Evolutionary conservation across 2,113 vertebrate genomes (phyloP), one percentile per base, ranked within the genome.

Genomic region (Cyphomyrus plagiostoma): DNA sequence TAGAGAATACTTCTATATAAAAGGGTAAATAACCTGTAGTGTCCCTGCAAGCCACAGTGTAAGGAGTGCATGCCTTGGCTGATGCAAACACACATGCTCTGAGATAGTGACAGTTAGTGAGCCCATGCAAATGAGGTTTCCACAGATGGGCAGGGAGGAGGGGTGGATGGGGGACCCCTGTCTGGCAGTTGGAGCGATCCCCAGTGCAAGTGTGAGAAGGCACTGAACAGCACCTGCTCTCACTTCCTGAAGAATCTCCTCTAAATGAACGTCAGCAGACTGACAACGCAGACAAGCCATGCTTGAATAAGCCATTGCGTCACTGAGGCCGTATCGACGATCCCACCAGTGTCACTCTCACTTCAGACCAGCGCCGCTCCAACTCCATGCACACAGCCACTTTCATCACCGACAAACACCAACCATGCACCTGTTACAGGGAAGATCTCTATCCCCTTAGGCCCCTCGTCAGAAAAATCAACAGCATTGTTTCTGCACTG

Each of bases 51-150:
- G 74, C 35, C 74, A 42, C 50, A 52, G 13, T 17, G n/a, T 17
- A 10, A 56, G 42, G 23, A 23, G 8, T 48, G 45, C 19, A n/a
- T 45, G 19, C 9, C 45, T 35, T 23, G 45, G 45, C 39, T 10
- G 82, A 84, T 13, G 45, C 39, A 84, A 84, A 48, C 21, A 21
- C n/a, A 87, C 85, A 3, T 42, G 50, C 21, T 48, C 50, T 17
- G 3, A 30, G n/a, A 26, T 19, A 26, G 50, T 7, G 50, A 87
- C 85, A 52, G 85, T 87, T 87, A 87, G 50, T 19, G 50, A 87
- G 85, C 50, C 50, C 50, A 87, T 87, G 85, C 50, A 87, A 87
- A 87, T 87, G 85, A 53, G 85, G 50, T 53, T 87, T 87, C 50
- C 85, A 87, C 85, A 87, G 50, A 53, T 53, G 85, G 85, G 50